A percentile compares a stretch with the other conserved stretches of the same genome.
phyloP scores from a whole-genome alignment of 2,888 invertebrate species.

The Drosophila kanekoi region DNA sequence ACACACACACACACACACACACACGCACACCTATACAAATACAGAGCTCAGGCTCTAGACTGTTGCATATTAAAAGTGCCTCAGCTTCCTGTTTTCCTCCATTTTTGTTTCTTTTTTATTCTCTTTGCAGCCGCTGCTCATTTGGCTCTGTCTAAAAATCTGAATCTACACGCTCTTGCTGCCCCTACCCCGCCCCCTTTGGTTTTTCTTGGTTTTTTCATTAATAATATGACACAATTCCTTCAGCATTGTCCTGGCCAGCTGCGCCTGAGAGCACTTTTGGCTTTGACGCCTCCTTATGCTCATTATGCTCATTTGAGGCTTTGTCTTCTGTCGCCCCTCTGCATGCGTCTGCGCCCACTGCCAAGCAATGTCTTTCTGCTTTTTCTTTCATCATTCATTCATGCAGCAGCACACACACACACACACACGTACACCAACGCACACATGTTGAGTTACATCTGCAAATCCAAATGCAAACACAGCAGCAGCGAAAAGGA shows the following conservation, averaged over 20 bases:
- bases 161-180: conserved; percentile 12
- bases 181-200: background rate
- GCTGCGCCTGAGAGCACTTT: conserved; percentile 78
- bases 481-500: conserved; percentile 42
- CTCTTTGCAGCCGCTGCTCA: conserved; percentile 56
- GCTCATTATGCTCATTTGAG: conserved; percentile 81
- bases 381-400: conserved; percentile 78
- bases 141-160: conserved; percentile 49
- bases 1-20: conserved; percentile 29
- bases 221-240: conserved; percentile 80
- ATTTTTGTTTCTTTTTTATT: conserved; percentile 20
- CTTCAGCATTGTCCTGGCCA: conserved; percentile 71
- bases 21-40: conserved; percentile 24
- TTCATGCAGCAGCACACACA: conserved; percentile 50
- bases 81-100: conserved; percentile 64
- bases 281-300: conserved; percentile 76
- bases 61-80: conserved; percentile 76
- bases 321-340: conserved; percentile 68
- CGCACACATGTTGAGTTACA: conserved; percentile 26
- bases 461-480: conserved; percentile 74
- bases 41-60: conserved; percentile 36
- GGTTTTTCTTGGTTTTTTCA: conserved; percentile 52
- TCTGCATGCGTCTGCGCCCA: conserved; percentile 4
- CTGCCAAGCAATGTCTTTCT: conserved; percentile 55
- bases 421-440: background rate